Conservation (phyloP, 2,888 invertebrate genomes). For the Parnassius mnemosyne region DNA sequence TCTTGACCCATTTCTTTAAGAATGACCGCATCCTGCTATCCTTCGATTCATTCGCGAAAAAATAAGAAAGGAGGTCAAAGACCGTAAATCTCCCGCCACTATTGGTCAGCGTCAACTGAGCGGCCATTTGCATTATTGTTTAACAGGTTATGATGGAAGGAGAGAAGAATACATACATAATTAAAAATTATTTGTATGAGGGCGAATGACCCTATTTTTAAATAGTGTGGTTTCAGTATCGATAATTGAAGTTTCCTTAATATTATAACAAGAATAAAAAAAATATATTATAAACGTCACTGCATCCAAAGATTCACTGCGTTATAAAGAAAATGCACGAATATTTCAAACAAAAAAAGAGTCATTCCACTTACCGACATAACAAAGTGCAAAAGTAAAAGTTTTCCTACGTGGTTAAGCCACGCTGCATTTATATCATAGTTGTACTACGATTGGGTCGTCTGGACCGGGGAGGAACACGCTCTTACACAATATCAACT, state of each 20-base stretch:
- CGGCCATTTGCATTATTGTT: conserved; percentile 54
- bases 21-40: conserved; percentile 47
- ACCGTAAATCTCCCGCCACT: conserved; percentile 41
- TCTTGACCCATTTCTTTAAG: conserved; percentile 65
- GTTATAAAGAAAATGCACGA: too few relatives aligned
- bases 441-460: too few relatives aligned
- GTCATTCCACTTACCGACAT: too few relatives aligned
- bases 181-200: conserved; percentile 75
- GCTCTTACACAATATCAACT: too few relatives aligned
- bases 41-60: conserved; percentile 37
- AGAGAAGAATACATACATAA: conserved; percentile 72
- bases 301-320: too few relatives aligned
- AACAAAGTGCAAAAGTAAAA: too few relatives aligned
- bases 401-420: too few relatives aligned
- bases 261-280: too few relatives aligned
- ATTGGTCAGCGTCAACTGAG: conserved; percentile 37
- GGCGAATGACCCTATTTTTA: conserved; percentile 72
- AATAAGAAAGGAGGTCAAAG: conserved; percentile 54
- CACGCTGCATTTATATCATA: too few relatives aligned
- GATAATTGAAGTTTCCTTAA: conserved; percentile 9
- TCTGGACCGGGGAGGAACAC: too few relatives aligned
- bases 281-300: too few relatives aligned
- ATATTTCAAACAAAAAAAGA: too few relatives aligned
- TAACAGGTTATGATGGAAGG: conserved; percentile 61
- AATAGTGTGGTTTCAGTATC: conserved; percentile 43